Evolutionary conservation across 2,888 invertebrate species (phyloP), one percentile per base, ranked within the genome.

Genomic region (Trissolcus japonicus): DNA sequence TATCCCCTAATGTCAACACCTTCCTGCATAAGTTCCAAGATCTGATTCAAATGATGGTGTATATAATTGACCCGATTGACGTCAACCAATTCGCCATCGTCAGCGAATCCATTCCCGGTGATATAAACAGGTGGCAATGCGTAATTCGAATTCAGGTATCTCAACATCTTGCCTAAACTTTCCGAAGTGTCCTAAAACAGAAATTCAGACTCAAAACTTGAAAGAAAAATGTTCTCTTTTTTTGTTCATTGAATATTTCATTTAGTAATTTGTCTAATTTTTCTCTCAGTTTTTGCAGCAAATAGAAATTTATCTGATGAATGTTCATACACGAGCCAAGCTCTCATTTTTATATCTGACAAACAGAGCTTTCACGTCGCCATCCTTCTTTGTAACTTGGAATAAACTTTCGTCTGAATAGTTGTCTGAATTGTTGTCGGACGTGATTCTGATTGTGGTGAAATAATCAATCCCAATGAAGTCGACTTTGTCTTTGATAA

Each of bases 51-150:
- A 55, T 85, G 85, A 72, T 82, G 86, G 86, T 78, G 83, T 83
- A 82, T 76, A 55, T 89, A 85, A 68, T 87, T 87, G 35, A 89
- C 80, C 83, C 90, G 87, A 46, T 90, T 90, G 4, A 90, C 86
- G 83, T 93, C 92, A 0, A 90, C 79, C 0, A 91, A 82, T 1
- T 90, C 90, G 0, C 90, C 91, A 0, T 82, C 78, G 50, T 91
- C 91, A 14, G 90, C 89, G 88, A 90, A 92, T 1, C 93, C 93
- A 80, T 92, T 93, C 80, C 92, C 93, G 0, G 92, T 92, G 17
- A 93, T 88, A 77, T 90, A 91, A 7, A 94, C 89, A 54, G 90
- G 86, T 0, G 92, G 92, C 84, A 93, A 92, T 50, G 90, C 90
- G 82, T 92, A 92, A 1, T 89, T 82, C 0, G 85, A 82, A 75